Base-by-base conservation (phyloP, 2,797 vertebrate genomes). In the Spea hammondii region DNA sequence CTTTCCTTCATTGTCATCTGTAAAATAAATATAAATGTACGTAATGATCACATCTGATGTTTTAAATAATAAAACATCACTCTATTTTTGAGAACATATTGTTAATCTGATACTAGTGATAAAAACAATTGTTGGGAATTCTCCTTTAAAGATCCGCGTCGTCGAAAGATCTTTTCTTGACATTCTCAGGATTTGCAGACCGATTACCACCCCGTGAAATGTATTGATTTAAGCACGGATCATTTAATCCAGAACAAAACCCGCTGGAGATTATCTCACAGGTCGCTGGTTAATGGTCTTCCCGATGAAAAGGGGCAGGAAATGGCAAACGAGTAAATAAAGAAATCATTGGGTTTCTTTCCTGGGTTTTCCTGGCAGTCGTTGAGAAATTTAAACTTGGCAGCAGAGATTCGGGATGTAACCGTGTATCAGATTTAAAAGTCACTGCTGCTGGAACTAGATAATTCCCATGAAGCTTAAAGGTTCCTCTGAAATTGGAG, bases 381-480 rank as follows among this genome's bases (percentile, higher is more conserved):
- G 3, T 64, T 49, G 74, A 68, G 69, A 65, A 62, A 68, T 45
- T 47, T n/a, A 64, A 62, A 11, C 13, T n/a, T 4, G 9, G 49
- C 14, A 51, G 17, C 51, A 46, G 47, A 68, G 11, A 17, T 70
- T 69, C 54, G 73, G 44, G 54, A 53, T 59, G 44, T 54, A 77
- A 8, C 59, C 47, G 12, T 77, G 79, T 80, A 79, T 80, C 74
- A 83, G 78, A 77, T 79, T 79, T 76, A 83, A 60, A 80, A 79
- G 70, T 13, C 70, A 68, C 65, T 77, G 70, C 65, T 80, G 70
- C 65, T 59, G 65, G 32, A 51, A 65, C 64, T 75, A 79, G 82
- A 83, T 79, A 83, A 80, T 80, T 80, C 64, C 69, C 53, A 17
- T 68, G 74, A 62, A 76, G 65, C 57, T 64, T 57, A 66, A 54